Evolutionary conservation across 2,797 vertebrate species (phyloP).

Genomic region (Anniella stebbinsi): DNA sequence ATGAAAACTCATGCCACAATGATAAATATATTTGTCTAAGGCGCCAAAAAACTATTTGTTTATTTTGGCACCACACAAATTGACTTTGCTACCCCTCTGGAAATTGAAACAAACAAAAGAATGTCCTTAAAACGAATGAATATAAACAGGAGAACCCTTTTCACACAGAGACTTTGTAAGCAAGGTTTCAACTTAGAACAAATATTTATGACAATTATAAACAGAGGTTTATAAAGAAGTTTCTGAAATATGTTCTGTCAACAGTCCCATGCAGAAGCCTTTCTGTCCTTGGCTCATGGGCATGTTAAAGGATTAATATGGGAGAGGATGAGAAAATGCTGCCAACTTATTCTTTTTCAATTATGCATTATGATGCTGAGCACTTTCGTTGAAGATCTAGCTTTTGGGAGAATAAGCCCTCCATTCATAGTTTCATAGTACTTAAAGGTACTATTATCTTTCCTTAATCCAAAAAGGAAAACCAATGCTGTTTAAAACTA

Average conservation of each 20-base stretch:
- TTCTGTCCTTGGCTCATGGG: conserved; percentile 58
- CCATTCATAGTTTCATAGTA: neutral
- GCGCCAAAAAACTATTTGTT: neutral
- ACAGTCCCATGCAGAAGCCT: conserved; percentile 51
- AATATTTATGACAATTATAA: conserved; percentile 60
- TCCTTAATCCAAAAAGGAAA: neutral
- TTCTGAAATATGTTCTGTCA: conserved; percentile 53
- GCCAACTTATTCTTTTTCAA: neutral
- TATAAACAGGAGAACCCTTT: conserved; percentile 25
- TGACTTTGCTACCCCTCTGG: neutral
- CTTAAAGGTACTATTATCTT: neutral
- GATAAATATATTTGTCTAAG: neutral
- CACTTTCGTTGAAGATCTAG: neutral
- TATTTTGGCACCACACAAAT: neutral
- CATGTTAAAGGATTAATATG: conserved; percentile 43
- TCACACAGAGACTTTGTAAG: conserved; percentile 40
- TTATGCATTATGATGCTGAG: neutral
- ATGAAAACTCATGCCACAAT: neutral
- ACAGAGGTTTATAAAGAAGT: conserved; percentile 68
- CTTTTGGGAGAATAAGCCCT: neutral
- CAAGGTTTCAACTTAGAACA: conserved; percentile 54
- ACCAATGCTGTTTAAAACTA: neutral
- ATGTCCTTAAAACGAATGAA: conserved; percentile 34
- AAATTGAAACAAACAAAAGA: neutral
- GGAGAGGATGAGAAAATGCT: conserved; percentile 38